phyloP scores from a whole-genome alignment of 2,888 invertebrate genomes.

The Cheilosia pagana region DNA sequence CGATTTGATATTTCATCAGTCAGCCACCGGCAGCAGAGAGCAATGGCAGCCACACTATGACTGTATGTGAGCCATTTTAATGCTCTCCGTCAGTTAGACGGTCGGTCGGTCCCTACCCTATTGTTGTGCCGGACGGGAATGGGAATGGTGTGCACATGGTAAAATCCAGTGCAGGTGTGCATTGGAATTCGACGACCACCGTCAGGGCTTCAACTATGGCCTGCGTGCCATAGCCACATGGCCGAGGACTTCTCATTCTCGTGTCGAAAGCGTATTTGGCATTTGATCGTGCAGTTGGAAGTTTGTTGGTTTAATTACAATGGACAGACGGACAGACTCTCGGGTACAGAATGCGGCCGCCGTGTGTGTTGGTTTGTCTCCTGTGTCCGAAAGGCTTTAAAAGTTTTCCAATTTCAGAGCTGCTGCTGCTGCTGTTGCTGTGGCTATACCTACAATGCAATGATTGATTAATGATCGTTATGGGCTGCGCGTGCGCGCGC shows the following conservation, averaged over 20 bases:
- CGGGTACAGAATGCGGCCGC: conserved; percentile 59
- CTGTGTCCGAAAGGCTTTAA: conserved; percentile 49
- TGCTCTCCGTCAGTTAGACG: conserved; percentile 62
- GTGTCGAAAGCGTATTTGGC: conserved; percentile 75
- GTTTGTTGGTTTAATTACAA: conserved; percentile 75
- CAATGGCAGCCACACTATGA: conserved; percentile 14
- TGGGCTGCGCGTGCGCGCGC: conserved; percentile 42
- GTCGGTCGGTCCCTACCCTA: conserved; percentile 63
- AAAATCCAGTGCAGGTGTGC: conserved; percentile 73
- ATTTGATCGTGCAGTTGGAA: conserved; percentile 72
- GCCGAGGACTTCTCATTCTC: conserved; percentile 70
- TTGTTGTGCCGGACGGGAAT: conserved; percentile 52
- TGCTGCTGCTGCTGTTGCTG: conserved; percentile 49
- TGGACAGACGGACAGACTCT: conserved; percentile 64
- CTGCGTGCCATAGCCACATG: conserved; percentile 67
- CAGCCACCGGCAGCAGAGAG: conserved; percentile 66
- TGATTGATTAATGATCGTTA: conserved; percentile 74
- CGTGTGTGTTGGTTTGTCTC: conserved; percentile 19
- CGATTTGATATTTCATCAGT: conserved; percentile 75
- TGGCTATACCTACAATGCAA: conserved; percentile 39
- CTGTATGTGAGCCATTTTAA: conserved; percentile 35
- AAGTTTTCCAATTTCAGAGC: conserved; percentile 64
- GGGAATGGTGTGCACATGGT: conserved; percentile 61
- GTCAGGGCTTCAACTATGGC: conserved; percentile 68
- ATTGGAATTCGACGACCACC: conserved; percentile 72